Percentiles rank a stretch among this genome's conserved stretches.
Evolutionary conservation across 2,888 invertebrate genomes (phyloP).

Genomic region (Euproctis similis): DNA sequence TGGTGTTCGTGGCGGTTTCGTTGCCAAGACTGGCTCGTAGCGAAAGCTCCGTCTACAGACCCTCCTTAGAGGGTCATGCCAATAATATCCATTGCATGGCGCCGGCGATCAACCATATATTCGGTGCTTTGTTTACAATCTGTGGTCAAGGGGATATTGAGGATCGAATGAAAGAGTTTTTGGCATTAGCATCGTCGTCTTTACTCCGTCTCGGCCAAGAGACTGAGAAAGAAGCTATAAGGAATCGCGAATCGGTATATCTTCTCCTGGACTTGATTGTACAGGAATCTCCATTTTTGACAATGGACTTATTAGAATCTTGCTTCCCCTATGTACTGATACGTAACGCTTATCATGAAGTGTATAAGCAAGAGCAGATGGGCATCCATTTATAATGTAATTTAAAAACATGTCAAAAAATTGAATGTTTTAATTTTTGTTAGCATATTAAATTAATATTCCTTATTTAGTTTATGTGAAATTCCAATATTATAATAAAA

Average conservation of each 20-base stretch:
- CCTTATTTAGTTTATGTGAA: conserved; percentile 14
- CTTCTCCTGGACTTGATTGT: conserved; percentile 97
- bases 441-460: conserved; percentile 9
- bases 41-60: conserved; percentile 91
- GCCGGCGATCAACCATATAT: conserved; percentile 95
- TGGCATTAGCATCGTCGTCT: conserved; percentile 95
- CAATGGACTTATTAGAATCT: conserved; percentile 98
- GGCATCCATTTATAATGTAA: conserved; percentile 59
- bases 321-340: conserved; percentile 99
- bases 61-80: conserved; percentile 93
- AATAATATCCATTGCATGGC: conserved; percentile 99
- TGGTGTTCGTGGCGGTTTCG: conserved; percentile 99
- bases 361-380: conserved; percentile 91
- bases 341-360: conserved; percentile 97
- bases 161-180: conserved; percentile 97
- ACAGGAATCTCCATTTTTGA: conserved; percentile 97
- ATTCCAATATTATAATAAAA: conserved; percentile 24
- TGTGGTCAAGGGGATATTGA: conserved; percentile 97
- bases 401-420: conserved; percentile 26
- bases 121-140: conserved; percentile 96
- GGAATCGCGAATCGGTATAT: conserved; percentile 97
- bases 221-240: conserved; percentile 94
- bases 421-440: conserved; percentile 15
- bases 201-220: conserved; percentile 95
- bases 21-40: conserved; percentile 94